Evolutionary conservation across 2,113 vertebrate species (phyloP), one percentile per base, ranked within the genome.

Genomic region (Neolamprologus falcicula): DNA sequence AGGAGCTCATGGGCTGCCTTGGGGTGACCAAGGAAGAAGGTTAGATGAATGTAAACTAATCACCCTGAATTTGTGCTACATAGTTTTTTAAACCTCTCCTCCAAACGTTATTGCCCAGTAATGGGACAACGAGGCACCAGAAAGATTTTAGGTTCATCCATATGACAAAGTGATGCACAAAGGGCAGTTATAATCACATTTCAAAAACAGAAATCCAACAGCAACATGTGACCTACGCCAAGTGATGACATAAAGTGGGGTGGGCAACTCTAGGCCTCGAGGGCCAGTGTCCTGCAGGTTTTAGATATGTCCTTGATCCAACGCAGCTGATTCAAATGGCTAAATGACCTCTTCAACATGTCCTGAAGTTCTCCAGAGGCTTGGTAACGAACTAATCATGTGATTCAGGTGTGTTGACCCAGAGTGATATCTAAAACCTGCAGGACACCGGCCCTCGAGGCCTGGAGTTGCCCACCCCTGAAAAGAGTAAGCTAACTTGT

Each of bases 1-100:
- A 97, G 79, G 98, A 99, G 94, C 94, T 99, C 91, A 98, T 97
- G 97, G 98, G 98, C 61, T 99, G 98, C 91, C 96, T 99, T 66
- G 98, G 98, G 5, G 97, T 98, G 28, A 97, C 96, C 61, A 97
- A 97, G 93, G 98, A 99, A 86, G 98, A 99, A 26, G 97, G 97
- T 96, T 93, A 95, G 92, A 33, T 68, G 4, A 57, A 50, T 16
- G 24, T 81, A 17, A 42, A 61, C 7, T n/a, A 55, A 16, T 21
- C 8, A 76, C 14, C 1, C 7, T n/a, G 4, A 78, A 78, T 78
- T 76, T 76, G 71, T 76, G 42, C 42, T 19, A 76, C 40, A 76
- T 17, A 26, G 42, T 47, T 76, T 76, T 47, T 26, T 17, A 19
- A 76, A 76, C 24, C 40, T 26, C 40, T 47, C 24, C 40, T 50